phyloP scores from a whole-genome alignment of 1,140 invertebrate species.

The Probaryconus sp. region DNA sequence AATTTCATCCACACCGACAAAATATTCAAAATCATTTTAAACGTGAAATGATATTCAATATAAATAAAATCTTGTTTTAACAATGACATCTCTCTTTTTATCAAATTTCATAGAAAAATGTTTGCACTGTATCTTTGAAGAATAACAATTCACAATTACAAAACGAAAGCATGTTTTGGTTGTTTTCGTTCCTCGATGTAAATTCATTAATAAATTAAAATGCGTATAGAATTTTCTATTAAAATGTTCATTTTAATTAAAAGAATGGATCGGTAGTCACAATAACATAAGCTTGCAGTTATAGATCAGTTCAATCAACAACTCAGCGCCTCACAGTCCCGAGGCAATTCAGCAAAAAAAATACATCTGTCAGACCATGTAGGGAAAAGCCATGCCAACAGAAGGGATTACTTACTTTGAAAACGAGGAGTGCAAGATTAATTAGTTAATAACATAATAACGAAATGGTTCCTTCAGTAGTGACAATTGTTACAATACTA shows the following conservation, averaged over 20 bases:
- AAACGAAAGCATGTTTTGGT: too few species aligned
- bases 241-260: conserved; percentile 54
- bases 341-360: conserved; percentile 75
- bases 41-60: too few species aligned
- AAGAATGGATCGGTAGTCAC: conserved; percentile 53
- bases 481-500: too few species aligned
- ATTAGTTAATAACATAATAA: conserved; percentile 73
- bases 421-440: conserved; percentile 62
- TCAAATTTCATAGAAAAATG: too few species aligned
- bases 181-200: too few species aligned
- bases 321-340: conserved; percentile 50
- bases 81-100: too few species aligned
- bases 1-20: too few species aligned
- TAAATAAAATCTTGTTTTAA: too few species aligned
- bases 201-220: too few species aligned
- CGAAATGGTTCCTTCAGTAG: conserved; percentile 69
- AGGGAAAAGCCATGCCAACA: conserved; percentile 63
- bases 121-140: too few species aligned
- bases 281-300: conserved; percentile 45
- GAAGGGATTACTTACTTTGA: conserved; percentile 73
- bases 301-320: conserved; percentile 60
- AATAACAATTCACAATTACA: too few species aligned
- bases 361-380: conserved; percentile 71
- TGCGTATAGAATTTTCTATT: background rate
- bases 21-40: too few species aligned